phyloP scores from a whole-genome alignment of 2,113 vertebrate genomes.

The Pterophyllum scalare region DNA sequence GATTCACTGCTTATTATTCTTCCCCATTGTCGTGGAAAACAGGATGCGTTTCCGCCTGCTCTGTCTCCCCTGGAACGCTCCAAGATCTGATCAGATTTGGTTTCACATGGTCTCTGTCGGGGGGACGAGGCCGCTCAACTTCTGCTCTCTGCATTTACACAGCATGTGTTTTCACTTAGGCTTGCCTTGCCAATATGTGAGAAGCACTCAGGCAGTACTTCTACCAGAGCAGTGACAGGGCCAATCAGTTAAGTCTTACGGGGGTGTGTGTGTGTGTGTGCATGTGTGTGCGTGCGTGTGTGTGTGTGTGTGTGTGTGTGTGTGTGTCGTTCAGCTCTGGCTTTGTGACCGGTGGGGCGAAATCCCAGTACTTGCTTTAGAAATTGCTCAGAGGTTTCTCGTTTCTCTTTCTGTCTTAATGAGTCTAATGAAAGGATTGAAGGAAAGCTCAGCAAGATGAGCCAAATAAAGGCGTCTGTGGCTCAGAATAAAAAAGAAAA shows the following conservation, averaged over 20 bases:
- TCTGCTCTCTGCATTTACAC: conserved; percentile 62
- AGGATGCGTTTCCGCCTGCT: conserved; percentile 40
- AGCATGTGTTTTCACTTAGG: conserved; percentile 80
- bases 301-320: conserved; percentile 30
- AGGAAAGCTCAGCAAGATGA: conserved; percentile 16
- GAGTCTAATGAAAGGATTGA: conserved; percentile 34
- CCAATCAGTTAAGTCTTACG: conserved; percentile 52
- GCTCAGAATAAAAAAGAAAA: background rate
- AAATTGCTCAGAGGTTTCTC: conserved; percentile 27
- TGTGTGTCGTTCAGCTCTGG: conserved; percentile 35
- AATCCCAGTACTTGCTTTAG: conserved; percentile 35
- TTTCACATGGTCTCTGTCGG: conserved; percentile 51
- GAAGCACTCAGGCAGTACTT: conserved; percentile 49
- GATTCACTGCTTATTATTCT: conserved; percentile 22
- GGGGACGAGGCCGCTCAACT: conserved; percentile 24
- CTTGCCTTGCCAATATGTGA: conserved; percentile 55
- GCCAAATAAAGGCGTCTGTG: conserved; percentile 23
- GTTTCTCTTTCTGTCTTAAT: conserved; percentile 31
- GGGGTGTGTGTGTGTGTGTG: conserved; percentile 29
- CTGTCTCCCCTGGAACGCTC: conserved; percentile 21
- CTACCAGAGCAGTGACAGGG: conserved; percentile 58
- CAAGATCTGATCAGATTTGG: conserved; percentile 42
- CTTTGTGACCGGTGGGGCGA: conserved; percentile 50
- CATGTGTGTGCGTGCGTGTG: background rate
- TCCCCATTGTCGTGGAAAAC: conserved; percentile 49